Evolutionary conservation across 2,113 vertebrate species (phyloP), one percentile per base, ranked within the genome.

Genomic region (Oncorhynchus tshawytscha): DNA sequence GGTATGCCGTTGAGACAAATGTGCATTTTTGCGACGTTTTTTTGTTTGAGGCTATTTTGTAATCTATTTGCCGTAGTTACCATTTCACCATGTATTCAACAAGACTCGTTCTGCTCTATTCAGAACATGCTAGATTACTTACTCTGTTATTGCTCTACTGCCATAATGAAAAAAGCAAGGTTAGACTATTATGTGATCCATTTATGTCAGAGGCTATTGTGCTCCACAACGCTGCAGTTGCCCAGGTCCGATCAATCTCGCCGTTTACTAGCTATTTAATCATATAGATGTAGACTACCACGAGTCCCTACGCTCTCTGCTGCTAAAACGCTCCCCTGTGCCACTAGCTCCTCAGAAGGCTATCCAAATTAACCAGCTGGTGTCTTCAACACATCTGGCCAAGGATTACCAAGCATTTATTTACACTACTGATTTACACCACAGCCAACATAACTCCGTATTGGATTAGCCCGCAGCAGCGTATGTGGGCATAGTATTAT

Each of bases 291-390:
- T 54, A 73, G 39, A 9, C 39, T 45, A 2, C 39, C 8, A 9
- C 60, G 57, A n/a, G 67, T 62, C 57, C 48, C 67, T 11, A 49
- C 62, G 77, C 72, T 64, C 57, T 70, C 67, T 34, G 2, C 66
- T 74, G 72, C 64, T 62, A 48, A 70, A 39, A 39, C 59, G 45
- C 64, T 68, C 67, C 29, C 72, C 24, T 65, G 27, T 65, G 57
- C 45, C 60, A 67, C 67, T 64, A 68, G 15, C 31, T 20, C 16
- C 6, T 31, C 72, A 34, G 59, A 13, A 54, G 15, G 15, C 15
- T 49, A n/a, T 69, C 67, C 57, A 65, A 79, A 79, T 29, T n/a
- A 45, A 74, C 72, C 59, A 24, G 51, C 66, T 70, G 22, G n/a
- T 24, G 76, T 18, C 51, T 18, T 54, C 69, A 27, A 65, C 76